Evolutionary conservation across 2,888 invertebrate genomes (phyloP), one percentile per base, ranked within the genome.

Genomic region (Drosophila affinis): DNA sequence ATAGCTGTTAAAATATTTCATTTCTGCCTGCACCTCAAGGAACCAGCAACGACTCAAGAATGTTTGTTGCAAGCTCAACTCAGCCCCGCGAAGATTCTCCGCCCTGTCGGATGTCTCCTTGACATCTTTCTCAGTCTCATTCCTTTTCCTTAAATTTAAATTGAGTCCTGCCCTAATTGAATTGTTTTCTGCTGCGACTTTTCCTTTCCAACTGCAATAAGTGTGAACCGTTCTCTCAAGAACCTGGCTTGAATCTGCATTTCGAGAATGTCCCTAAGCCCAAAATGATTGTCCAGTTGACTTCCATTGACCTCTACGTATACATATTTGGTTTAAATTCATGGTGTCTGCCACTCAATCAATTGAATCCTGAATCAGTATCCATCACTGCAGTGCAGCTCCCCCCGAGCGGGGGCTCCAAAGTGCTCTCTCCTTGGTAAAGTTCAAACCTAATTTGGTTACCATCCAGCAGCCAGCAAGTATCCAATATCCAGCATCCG

Each of bases 291-390:
- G 34, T 34, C 34, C 10, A 14, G 34, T 39, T 14, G 34, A 2
- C 34, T n/a, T n/a, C 21, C 34, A 14, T 39, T 39, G 34, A 39
- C 14, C 14, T 14, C 34, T 6, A 2, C 24, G 5, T 29, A 2
- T 3, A 24, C 7, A 9, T 39, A n/a, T 39, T n/a, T 7, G 39
- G 14, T 5, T 39, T 14, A 2, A 6, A 6, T 14, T 39, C 14
- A 14, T 6, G 39, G 39, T 14, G 34, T 32, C 0, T 32, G 34
- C 7, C 39, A n/a, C 7, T 39, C 39, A 39, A n/a, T 39, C 39
- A 39, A 39, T 39, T 39, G n/a, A 39, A 39, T 39, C 39, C 39
- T n/a, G n/a, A 39, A 39, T 39, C 39, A 39, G 39, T n/a, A 39
- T 14, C 14, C 39, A 6, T 14, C 39, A 39, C 6, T 39, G 39